Base-by-base conservation (phyloP, 2,113 vertebrate genomes). In the Malurus melanocephalus region DNA sequence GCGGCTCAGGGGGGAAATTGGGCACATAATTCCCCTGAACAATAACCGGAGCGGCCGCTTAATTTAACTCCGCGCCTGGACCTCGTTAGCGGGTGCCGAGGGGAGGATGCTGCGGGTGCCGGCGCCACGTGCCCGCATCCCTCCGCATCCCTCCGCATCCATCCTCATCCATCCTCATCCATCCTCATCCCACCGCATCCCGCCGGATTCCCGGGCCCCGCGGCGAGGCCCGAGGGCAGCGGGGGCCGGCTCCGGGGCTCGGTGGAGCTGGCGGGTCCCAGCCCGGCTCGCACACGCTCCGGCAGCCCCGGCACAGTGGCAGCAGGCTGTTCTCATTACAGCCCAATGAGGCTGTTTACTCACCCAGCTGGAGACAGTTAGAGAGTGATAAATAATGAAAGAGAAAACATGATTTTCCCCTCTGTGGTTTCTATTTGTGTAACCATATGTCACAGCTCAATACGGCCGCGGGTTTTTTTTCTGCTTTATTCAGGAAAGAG, bases 311-410 rank as follows among this genome's bases (percentile, higher is more conserved):
- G 97, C 97, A 97, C 95, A 97, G 96, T 92, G 96, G 97, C 97
- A 97, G 96, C 96, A 98, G 97, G 96, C 97, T 98, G 98, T 97
- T 98, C 98, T 98, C 96, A 98, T 98, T 98, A 99, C 97, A 95
- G 97, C 95, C 96, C 97, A 97, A 98, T 98, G 98, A 97, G 98
- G 97, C 98, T 98, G 98, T 99, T 99, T 99, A 98, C 98, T 98
- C 97, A 97, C 97, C 97, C 98, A 98, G 98, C 98, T 98, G 98
- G 97, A 97, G 96, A 93, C 92, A 97, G 97, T 98, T 98, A 98
- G 96, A 97, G 97, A 96, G 97, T 98, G 97, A 98, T 98, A 98
- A 98, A 98, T 98, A 98, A 98, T 98, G 96, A 97, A 97, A 97
- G 96, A 98, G 96, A 97, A 97, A 97, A 97, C 97, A 97, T 98